Conservation (phyloP, 2,888 invertebrate species). For the Lomographa bimaculata region DNA sequence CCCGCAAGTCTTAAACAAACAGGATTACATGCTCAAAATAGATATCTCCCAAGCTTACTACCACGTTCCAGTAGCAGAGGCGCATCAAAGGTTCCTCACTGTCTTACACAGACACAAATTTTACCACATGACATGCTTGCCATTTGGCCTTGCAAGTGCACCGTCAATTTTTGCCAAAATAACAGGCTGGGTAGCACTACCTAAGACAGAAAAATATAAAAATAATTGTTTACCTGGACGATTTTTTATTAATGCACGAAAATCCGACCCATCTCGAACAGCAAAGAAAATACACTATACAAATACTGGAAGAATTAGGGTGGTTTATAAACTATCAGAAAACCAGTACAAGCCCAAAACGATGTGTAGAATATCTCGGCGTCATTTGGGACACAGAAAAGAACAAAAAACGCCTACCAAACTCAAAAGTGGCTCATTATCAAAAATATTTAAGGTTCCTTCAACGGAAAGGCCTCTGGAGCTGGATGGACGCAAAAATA, state of each 20-base stretch:
- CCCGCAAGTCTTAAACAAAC: conserved; percentile 9
- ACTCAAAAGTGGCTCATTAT: conserved; percentile 12
- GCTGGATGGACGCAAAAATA: conserved; percentile 17
- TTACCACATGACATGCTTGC: conserved; percentile 23
- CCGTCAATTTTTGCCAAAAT: conserved; percentile 23
- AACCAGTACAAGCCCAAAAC: too few relatives aligned
- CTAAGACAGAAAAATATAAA: conserved; percentile 18
- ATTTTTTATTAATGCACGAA: conserved; percentile 22
- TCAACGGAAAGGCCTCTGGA: conserved; percentile 5
- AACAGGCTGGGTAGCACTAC: conserved; percentile 23
- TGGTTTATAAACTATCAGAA: conserved; percentile 27
- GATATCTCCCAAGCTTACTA: conserved; percentile 13
- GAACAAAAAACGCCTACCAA: conserved; percentile 21
- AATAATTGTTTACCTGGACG: conserved; percentile 28
- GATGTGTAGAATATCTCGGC: too few relatives aligned
- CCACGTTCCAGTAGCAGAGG: conserved; percentile 7
- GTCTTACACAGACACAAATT: neutral
- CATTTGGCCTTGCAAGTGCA: conserved; percentile 27
- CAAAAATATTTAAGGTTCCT: neutral
- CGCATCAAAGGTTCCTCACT: conserved; percentile 11
- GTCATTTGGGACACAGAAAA: too few relatives aligned
- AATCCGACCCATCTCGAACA: neutral
- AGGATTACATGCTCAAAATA: conserved; percentile 27
- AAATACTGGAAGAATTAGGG: conserved; percentile 19
- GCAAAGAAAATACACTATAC: neutral